Base-by-base conservation (phyloP, 2,888 invertebrate genomes). In the Sarcophaga rosellei region DNA sequence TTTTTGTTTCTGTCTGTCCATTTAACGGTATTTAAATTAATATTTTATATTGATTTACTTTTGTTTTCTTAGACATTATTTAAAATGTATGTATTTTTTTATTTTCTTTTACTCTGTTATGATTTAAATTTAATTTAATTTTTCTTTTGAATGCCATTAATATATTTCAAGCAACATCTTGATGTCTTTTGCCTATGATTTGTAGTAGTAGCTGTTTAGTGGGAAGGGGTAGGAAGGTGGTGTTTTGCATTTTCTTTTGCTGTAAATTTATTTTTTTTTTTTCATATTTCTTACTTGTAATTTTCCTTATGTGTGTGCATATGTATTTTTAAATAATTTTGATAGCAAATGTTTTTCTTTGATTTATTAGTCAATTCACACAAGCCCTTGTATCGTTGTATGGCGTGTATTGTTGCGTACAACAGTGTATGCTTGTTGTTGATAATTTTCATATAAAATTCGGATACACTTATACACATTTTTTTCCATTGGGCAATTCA, bases 301-400 rank as follows among this genome's bases (percentile, higher is more conserved):
- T 73, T 78, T 77, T 53, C 10, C n/a, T 82, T 61, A 17, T 63
- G 65, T 15, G 15, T 47, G 10, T 47, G 47, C 12, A 11, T 47
- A n/a, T n/a, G n/a, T 25, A 0, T 59, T 15, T 81, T 62, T 53
- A 20, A 82, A 78, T 75, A 74, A 78, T 78, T 83, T 78, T 74
- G 74, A 74, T 74, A 74, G 68, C 53, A 73, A 68, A 72, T 57
- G 35, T 35, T 20, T 44, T 57, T 61, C 47, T 69, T 63, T 75
- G n/a, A 78, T 69, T 74, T 84, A 69, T n/a, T n/a, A n/a, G n/a
- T n/a, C n/a, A n/a, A n/a, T n/a, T n/a, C n/a, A n/a, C n/a, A n/a
- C n/a, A n/a, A n/a, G n/a, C n/a, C n/a, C n/a, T n/a, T n/a, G n/a
- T n/a, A n/a, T n/a, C n/a, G n/a, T n/a, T n/a, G n/a, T n/a, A n/a